Base-by-base conservation (phyloP, 2,113 vertebrate genomes). In the Grantiella picta region DNA sequence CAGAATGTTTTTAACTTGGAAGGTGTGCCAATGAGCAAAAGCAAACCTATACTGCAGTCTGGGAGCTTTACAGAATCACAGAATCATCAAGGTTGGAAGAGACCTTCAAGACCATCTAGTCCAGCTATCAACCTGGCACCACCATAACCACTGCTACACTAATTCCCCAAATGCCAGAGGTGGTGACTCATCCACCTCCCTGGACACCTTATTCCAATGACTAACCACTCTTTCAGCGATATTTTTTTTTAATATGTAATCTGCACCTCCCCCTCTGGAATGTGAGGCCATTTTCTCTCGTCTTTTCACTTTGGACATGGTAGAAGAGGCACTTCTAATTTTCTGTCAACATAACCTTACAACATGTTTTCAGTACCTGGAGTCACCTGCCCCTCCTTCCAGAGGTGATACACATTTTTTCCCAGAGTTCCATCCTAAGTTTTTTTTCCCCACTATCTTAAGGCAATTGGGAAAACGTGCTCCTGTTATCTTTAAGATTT, bases 251-350 rank as follows among this genome's bases (percentile, higher is more conserved):
- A 29, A 18, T 66, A 21, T 29, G 19, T 66, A 38, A 25, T 35
- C 23, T 68, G 40, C 47, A 45, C 38, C 14, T 50, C 9, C 4
- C 3, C 25, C 0, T 0, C 9, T 29, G 20, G 10, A 29, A 24
- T n/a, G 20, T 38, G 38, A 29, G 28, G 24, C n/a, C 20, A 7
- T 53, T 40, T 59, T 20, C 28, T 53, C 45, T 47, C 28, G n/a
- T 29, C 16, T 2, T n/a, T 75, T 45, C 28, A 7, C n/a, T 7
- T 25, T 29, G 52, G 38, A n/a, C 9, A 5, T 4, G 4, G 77
- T 53, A 66, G 38, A 66, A 75, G 45, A 29, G 23, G 14, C 22
- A 10, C 21, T 65, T 44, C 63, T 23, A 16, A 44, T 65, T 65
- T 65, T 44, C 20, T 65, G 14, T 31, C 20, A 33, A 10, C 28